phyloP scores from a whole-genome alignment of 1,140 invertebrate genomes.

The Bombus soroeensis region DNA sequence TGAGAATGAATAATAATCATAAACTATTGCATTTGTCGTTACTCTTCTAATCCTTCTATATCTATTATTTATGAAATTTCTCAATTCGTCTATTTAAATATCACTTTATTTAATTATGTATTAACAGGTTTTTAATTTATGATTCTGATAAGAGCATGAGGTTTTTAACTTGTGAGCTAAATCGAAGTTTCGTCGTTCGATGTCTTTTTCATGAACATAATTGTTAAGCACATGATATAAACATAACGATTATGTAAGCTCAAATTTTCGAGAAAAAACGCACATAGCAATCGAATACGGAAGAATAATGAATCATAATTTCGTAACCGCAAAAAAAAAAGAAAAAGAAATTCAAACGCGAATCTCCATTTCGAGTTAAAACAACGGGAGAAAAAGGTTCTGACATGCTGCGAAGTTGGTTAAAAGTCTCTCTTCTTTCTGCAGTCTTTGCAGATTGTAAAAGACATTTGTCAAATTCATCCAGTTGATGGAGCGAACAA shows the following conservation, averaged over 20 bases:
- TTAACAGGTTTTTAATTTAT: no score
- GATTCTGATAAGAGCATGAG: no score
- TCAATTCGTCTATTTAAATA: neutral
- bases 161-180: no score
- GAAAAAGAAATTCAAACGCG: neutral
- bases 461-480: constrained; percentile 44
- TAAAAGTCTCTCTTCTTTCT: constrained; percentile 21
- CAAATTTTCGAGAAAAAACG: neutral
- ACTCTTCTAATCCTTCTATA: neutral
- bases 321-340: neutral
- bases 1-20: no score
- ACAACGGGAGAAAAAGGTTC: neutral
- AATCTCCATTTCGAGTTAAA: neutral
- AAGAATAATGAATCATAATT: neutral
- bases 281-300: neutral
- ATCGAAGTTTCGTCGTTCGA: no score
- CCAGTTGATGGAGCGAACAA: constrained; percentile 27
- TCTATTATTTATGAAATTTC: neutral
- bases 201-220: no score
- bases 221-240: no score
- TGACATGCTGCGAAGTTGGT: constrained; percentile 1
- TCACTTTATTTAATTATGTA: neutral
- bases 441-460: constrained; percentile 40
- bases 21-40: neutral
- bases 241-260: no score